These are phyloP conservation scores for Rhaphigaster nebulosa DNA, from an alignment of 2,888 invertebrate genomes.

Conservation along the genomic window DNA sequence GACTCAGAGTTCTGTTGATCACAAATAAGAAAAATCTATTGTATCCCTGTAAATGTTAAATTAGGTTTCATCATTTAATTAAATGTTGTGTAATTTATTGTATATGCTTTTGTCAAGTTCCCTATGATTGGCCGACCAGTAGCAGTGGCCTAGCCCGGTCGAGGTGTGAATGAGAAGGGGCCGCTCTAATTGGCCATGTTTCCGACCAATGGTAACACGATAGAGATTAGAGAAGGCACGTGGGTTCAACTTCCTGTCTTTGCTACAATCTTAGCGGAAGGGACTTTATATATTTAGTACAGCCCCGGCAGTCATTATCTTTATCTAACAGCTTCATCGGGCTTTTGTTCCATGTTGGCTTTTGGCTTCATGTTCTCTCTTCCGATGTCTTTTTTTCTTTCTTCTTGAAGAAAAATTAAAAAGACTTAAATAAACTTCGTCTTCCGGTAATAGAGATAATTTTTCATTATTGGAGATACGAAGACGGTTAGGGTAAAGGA, in stretches of 20 bases:
- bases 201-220: constrained; percentile 41
- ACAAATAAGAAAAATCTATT: no score
- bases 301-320: constrained; percentile 7
- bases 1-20: no score
- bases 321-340: constrained; percentile 24
- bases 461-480: no score
- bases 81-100: no score
- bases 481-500: no score
- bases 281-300: constrained; percentile 37
- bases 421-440: not conserved
- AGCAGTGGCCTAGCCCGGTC: not conserved
- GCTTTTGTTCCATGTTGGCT: no score
- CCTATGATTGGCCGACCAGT: not conserved
- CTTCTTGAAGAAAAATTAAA: not conserved
- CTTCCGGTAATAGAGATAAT: not conserved
- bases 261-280: not conserved
- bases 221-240: constrained; percentile 36
- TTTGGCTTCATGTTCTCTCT: not conserved
- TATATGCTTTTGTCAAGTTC: not conserved
- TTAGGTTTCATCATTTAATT: no score
- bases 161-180: constrained; percentile 37
- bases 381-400: not conserved
- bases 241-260: constrained; percentile 3
- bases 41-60: no score
- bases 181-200: constrained; percentile 47